Conservation (phyloP, 2,113 vertebrate genomes). For the Heterotis niloticus region DNA sequence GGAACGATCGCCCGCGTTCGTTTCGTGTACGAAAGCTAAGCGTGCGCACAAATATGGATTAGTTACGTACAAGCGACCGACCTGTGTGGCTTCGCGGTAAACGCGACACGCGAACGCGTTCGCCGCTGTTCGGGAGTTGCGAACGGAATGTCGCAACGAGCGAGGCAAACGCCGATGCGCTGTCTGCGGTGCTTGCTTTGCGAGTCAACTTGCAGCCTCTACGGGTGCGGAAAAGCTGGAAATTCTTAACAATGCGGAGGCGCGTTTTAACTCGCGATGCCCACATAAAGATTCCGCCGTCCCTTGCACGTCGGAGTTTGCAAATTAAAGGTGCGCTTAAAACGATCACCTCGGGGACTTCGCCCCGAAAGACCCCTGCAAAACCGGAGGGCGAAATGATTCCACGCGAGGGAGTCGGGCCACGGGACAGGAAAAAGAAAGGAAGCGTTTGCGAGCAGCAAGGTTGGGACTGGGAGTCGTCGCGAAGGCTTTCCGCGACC, state of each 20-base stretch:
- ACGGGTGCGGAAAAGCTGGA: background rate
- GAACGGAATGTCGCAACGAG: background rate
- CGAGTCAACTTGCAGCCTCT: background rate
- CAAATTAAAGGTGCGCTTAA: background rate
- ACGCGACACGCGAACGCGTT: background rate
- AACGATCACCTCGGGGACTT: slow-evolving; percentile 27
- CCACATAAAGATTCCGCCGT: background rate
- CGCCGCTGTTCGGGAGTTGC: background rate
- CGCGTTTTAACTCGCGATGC: too few species aligned
- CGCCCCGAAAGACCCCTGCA: slow-evolving; percentile 52
- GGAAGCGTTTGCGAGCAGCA: slow-evolving; percentile 62
- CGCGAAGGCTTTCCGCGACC: slow-evolving; percentile 73
- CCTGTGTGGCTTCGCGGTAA: background rate
- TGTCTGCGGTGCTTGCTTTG: background rate
- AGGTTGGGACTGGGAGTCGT: slow-evolving; percentile 75
- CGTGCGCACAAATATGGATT: too few species aligned
- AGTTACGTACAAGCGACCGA: too few species aligned
- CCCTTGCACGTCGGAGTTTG: too few species aligned
- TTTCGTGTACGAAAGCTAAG: too few species aligned
- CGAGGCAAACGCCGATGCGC: too few species aligned
- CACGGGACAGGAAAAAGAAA: slow-evolving; percentile 48
- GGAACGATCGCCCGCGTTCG: too few species aligned
- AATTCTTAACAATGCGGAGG: too few species aligned
- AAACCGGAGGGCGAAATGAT: slow-evolving; percentile 55
- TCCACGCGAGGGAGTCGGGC: slow-evolving; percentile 60